These are phyloP conservation scores for Phasianus colchicus DNA, from an alignment of 2,113 vertebrate species.

Conservation along the genomic window DNA sequence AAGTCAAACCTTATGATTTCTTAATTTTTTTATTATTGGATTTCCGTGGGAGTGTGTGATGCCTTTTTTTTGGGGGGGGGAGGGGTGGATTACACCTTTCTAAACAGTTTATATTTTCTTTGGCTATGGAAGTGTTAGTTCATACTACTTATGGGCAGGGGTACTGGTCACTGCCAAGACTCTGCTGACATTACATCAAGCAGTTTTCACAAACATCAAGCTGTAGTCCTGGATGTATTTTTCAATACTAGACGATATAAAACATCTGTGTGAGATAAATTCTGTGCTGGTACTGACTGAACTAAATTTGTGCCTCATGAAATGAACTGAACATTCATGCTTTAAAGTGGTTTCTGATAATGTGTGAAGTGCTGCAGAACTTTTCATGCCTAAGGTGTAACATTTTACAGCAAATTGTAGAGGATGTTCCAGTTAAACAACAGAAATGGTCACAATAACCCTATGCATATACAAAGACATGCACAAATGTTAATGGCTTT, in stretches of 20 bases:
- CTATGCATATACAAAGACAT: rapidly evolving
- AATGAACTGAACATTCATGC: neutral
- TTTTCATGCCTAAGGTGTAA: neutral
- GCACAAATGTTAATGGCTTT: neutral
- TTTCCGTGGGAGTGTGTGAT: neutral
- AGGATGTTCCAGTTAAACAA: neutral
- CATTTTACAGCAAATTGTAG: neutral
- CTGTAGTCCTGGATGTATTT: neutral
- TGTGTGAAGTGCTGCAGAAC: neutral
- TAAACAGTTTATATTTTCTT: neutral
- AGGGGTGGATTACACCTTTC: neutral
- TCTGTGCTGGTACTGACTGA: neutral
- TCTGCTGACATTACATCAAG: neutral
- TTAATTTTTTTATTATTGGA: neutral
- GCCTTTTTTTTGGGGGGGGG: neutral
- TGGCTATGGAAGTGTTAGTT: neutral
- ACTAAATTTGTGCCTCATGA: neutral
- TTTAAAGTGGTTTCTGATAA: neutral
- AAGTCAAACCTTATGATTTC: neutral
- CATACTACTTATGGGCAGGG: neutral
- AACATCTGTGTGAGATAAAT: neutral
- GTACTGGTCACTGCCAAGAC: neutral
- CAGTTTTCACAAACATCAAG: neutral
- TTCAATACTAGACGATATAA: neutral
- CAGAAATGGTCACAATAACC: neutral